Percentiles rank a stretch among this genome's conserved stretches.
Conservation (phyloP, 2,113 vertebrate genomes). For the Aspiorhynchus laticeps region DNA sequence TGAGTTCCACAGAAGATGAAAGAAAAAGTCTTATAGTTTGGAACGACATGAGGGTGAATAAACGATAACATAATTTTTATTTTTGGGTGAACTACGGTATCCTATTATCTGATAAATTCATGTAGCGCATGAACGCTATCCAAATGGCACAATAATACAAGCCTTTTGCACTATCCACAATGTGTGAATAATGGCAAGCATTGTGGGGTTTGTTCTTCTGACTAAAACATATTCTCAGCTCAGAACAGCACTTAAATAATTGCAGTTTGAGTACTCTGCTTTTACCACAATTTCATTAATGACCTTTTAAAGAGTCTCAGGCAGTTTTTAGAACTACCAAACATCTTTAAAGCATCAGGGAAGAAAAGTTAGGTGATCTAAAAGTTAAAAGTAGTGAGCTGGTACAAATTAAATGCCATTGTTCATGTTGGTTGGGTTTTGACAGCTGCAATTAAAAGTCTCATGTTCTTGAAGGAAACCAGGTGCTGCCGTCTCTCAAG, state of each 20-base stretch:
- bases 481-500: constrained; percentile 15
- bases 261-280: background rate
- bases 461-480: constrained; percentile 29
- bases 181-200: constrained; percentile 12
- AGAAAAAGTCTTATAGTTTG: background rate
- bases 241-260: constrained; percentile 24
- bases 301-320: background rate
- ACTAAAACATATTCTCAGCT: constrained; percentile 18
- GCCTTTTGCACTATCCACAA: constrained; percentile 10
- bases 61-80: background rate
- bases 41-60: background rate
- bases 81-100: constrained; percentile 2
- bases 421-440: constrained; percentile 22
- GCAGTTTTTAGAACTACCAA: background rate
- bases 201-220: background rate
- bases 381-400: constrained; percentile 30
- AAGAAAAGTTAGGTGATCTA: constrained; percentile 5
- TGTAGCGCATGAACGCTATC: background rate
- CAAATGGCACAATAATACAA: constrained; percentile 30
- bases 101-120: background rate
- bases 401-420: constrained; percentile 25
- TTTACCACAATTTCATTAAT: constrained; percentile 2
- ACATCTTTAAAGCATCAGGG: background rate
- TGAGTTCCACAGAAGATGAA: background rate
- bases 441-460: constrained; percentile 37